Percentiles rank a stretch among this genome's conserved stretches.
Evolutionary conservation across 2,888 invertebrate genomes (phyloP).

Genomic region (Toxonevra muliebris): DNA sequence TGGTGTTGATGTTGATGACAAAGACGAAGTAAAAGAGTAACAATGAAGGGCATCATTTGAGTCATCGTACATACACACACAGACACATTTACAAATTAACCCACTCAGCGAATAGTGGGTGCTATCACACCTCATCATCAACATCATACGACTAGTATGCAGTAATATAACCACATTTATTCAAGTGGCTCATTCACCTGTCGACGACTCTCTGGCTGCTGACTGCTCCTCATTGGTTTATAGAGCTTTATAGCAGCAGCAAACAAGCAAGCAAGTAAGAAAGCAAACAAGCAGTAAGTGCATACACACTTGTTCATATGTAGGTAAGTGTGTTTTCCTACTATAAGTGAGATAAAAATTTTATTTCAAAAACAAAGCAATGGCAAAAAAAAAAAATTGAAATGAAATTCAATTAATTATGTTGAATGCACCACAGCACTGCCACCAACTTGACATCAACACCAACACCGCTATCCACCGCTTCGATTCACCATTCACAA

Average conservation of each 20-base stretch:
- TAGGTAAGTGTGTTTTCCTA: not conserved
- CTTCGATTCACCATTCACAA: no score
- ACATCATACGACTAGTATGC: not conserved
- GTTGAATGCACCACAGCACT: not conserved
- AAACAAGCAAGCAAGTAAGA: no score
- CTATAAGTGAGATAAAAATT: constrained; percentile 11
- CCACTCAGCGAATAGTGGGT: not conserved
- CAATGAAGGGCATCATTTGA: constrained; percentile 4
- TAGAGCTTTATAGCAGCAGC: no score
- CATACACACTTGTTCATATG: not conserved
- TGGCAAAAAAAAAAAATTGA: not conserved
- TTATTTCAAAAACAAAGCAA: constrained; percentile 10
- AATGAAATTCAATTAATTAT: constrained; percentile 12
- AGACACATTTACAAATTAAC: not conserved
- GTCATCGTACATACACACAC: not conserved
- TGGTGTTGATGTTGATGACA: constrained; percentile 8
- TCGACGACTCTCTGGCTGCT: not conserved
- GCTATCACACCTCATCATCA: not conserved
- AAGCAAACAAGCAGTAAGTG: not conserved
- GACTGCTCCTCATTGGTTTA: no score
- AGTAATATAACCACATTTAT: not conserved
- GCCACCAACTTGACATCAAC: no score
- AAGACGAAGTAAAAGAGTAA: constrained; percentile 12
- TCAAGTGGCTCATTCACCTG: constrained; percentile 11
- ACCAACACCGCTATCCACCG: no score